Conservation (phyloP, 1,140 invertebrate genomes). For the Solen grandis region DNA sequence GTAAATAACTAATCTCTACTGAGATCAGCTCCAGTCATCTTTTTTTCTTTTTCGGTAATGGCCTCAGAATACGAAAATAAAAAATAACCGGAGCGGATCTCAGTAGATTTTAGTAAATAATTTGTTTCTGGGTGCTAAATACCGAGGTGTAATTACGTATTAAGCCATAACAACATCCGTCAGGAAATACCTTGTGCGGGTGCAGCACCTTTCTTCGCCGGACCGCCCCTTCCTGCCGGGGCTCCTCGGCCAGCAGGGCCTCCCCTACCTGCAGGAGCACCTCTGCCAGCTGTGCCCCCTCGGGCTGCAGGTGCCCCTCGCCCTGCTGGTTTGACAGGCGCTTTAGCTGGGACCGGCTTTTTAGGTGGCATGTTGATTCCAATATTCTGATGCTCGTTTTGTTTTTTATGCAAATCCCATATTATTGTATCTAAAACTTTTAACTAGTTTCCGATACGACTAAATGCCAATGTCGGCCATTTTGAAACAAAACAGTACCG, state of each 20-base stretch:
- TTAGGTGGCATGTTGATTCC: slow-evolving; percentile 56
- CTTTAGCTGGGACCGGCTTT: slow-evolving; percentile 43
- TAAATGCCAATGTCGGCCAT: slow-evolving; percentile 33
- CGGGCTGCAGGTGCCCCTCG: slow-evolving; percentile 24
- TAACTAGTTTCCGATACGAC: not conserved
- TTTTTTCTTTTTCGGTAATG: too few species aligned
- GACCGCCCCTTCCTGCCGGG: slow-evolving; percentile 10
- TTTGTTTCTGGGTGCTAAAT: not conserved
- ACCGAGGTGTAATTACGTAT: not conserved
- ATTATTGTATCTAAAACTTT: not conserved
- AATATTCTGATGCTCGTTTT: not conserved
- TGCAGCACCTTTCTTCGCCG: slow-evolving; percentile 54
- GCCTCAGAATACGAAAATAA: not conserved
- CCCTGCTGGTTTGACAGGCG: slow-evolving; percentile 27
- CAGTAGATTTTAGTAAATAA: not conserved
- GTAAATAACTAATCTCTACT: not conserved
- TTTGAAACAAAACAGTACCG: slow-evolving; percentile 54
- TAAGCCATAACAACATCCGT: not conserved
- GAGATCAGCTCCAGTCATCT: not conserved
- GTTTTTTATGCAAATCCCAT: not conserved
- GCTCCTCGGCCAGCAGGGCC: slow-evolving; percentile 26
- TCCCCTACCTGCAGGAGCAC: slow-evolving; percentile 17
- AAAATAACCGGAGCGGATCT: not conserved
- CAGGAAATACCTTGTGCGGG: slow-evolving; percentile 45
- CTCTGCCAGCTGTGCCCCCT: slow-evolving; percentile 2